A percentile compares a stretch with the other conserved stretches of the same genome.
Evolutionary conservation across 1,140 invertebrate genomes (phyloP).

Genomic region (Matsumurasca onukii): DNA sequence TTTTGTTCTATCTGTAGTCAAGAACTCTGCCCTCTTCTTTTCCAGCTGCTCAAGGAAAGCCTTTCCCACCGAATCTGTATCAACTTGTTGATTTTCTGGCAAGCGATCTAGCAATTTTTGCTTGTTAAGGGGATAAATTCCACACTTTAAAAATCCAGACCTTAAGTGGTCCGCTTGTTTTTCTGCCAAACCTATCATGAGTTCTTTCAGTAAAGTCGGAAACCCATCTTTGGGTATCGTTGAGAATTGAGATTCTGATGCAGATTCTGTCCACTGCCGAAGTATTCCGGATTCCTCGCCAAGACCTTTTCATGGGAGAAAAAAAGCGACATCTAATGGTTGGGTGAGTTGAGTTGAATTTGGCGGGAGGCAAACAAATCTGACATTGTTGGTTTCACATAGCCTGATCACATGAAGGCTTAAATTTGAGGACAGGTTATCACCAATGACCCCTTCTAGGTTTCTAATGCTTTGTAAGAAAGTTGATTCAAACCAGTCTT

Average conservation of each 20-base stretch:
- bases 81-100: slow-evolving; percentile 24
- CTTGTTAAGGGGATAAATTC: slow-evolving; percentile 35
- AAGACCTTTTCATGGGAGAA: slow-evolving; percentile 47
- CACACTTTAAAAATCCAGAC: slow-evolving; percentile 36
- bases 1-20: slow-evolving; percentile 23
- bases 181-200: slow-evolving; percentile 28
- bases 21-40: slow-evolving; percentile 31
- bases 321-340: slow-evolving; percentile 49
- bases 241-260: slow-evolving; percentile 13
- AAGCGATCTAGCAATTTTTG: slow-evolving; percentile 31
- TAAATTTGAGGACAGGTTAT: slow-evolving; percentile 48
- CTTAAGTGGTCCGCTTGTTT: slow-evolving; percentile 28
- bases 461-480: slow-evolving; percentile 41
- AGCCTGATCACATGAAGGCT: slow-evolving; percentile 24
- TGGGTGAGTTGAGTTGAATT: slow-evolving; percentile 50
- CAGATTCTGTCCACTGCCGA: slow-evolving; percentile 41
- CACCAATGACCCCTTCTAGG: slow-evolving; percentile 45
- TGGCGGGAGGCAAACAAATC: slow-evolving; percentile 42
- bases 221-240: slow-evolving; percentile 37
- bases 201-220: slow-evolving; percentile 35
- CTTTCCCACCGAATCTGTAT: slow-evolving; percentile 23
- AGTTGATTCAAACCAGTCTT: slow-evolving; percentile 44
- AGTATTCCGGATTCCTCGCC: slow-evolving; percentile 42
- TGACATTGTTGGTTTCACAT: slow-evolving; percentile 35
- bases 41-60: slow-evolving; percentile 32